Evolutionary conservation across 2,888 invertebrate genomes (phyloP), one percentile per base, ranked within the genome.

Genomic region (Sphaeridia pumilis): DNA sequence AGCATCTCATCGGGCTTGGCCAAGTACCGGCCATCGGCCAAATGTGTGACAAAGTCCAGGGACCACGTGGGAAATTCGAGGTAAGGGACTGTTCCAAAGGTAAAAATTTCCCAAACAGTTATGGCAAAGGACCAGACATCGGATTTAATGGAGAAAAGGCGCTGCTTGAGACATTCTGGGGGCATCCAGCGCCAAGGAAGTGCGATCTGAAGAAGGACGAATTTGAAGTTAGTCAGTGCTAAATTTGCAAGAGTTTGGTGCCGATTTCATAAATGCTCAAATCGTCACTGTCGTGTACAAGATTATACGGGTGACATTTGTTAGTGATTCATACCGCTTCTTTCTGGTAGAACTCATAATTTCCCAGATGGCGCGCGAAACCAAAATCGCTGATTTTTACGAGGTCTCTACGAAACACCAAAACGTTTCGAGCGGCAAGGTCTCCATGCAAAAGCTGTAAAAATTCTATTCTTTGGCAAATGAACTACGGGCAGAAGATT

Each of bases 331-430:
- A 5, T 38, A 38, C 38, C 38, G 12, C 38, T 17, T 7, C 5
- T 20, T 38, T 38, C 20, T 38, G 17, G 38, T 38, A 38, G 5
- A 17, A 14, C 4, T 38, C 38, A 17, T 38, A 38, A 17, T 38
- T 7, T 7, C 17, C 17, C 5, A 38, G 17, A 20, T 38, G 12
- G 5, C 38, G 12, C 20, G 38, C 38, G 17, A 38, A 38, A 7
- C 38, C 38, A 38, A 38, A 38, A 17, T 38, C 38, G 38, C 38
- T 38, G 20, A 38, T 38, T 38, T 38, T 38, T 14, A 17, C 38
- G 4, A 12, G 12, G 38, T 38, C 17, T 12, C 20, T 17, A 7
- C 4, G 5, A 38, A 38, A 38, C 10, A 38, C 5, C 10, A 38
- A 17, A 7, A 38, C 38, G 20, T 38, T 38, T 7, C 38, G 7